Conservation (phyloP, 2,113 vertebrate species). For the Callaeas wilsoni region DNA sequence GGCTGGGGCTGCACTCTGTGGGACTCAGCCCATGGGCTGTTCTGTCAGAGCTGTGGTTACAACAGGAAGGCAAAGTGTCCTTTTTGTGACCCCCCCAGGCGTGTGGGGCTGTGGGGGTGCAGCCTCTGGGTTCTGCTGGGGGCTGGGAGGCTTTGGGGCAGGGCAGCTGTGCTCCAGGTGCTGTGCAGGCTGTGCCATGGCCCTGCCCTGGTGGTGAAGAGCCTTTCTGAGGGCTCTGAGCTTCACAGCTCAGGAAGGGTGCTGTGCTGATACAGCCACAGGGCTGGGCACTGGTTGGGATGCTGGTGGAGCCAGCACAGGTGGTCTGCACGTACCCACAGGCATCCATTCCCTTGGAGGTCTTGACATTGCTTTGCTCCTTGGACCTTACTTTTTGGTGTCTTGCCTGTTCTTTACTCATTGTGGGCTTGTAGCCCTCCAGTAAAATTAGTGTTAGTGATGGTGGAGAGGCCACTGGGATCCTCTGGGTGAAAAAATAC, state of each 20-base stretch:
- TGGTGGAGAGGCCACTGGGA: not conserved
- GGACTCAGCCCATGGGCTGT: not conserved
- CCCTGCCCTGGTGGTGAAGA: too few relatives aligned
- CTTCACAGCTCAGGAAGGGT: not conserved
- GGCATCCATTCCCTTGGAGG: rapidly evolving
- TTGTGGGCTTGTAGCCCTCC: not conserved
- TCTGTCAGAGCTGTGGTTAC: not conserved
- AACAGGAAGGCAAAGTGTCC: not conserved
- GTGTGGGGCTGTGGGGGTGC: too few relatives aligned
- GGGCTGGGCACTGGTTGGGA: not conserved
- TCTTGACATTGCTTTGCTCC: not conserved
- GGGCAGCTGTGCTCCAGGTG: rapidly evolving
- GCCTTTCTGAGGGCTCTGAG: not conserved
- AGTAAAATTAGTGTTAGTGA: not conserved
- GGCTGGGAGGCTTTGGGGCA: not conserved
- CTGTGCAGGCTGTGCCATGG: not conserved
- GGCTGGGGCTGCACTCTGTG: not conserved
- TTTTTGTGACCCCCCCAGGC: not conserved
- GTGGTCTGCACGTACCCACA: not conserved
- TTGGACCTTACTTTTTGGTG: not conserved
- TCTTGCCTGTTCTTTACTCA: not conserved
- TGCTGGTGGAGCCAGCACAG: not conserved
- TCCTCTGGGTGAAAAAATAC: not conserved
- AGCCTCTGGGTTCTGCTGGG: not conserved
- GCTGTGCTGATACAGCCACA: not conserved